Base-by-base conservation (phyloP, 1,140 invertebrate genomes). In the Heliconius nattereri region DNA sequence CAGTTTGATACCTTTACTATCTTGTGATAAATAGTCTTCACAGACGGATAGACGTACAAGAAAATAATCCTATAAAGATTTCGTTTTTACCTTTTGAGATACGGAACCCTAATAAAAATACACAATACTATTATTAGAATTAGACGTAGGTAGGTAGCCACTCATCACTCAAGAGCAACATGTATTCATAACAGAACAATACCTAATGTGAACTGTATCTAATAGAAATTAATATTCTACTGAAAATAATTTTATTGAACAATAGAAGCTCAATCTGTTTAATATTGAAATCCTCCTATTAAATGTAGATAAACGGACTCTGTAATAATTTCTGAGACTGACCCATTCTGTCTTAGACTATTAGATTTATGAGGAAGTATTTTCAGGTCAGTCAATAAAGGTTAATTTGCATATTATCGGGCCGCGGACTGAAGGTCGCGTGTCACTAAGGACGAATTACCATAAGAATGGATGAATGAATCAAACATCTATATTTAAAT, bases 391-490 rank as follows among this genome's bases (percentile, higher is more conserved):
- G 73, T 87, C 89, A 88, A 89, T 89, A 60, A 66, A 88, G 87
- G 87, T 81, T 85, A 85, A 92, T 92, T 91, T 90, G 90, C 91
- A 92, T 92, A 88, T 91, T 92, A 92, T 92, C 90, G 85, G 87
- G 85, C 87, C 86, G 89, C 88, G 87, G 89, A 90, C 90, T 92
- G 91, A 91, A 89, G 88, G 89, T 89, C 87, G 87, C 88, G 89
- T 91, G 90, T 90, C 90, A 87, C 83, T 87, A 80, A 87, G 78
- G 83, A 79, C 81, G 78, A 88, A 92, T 92, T 92, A 91, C 83
- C 91, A 92, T 92, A 90, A 91, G 87, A 92, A 91, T 92, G 85
- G 87, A 81, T 86, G 87, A 90, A 89, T 89, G 87, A 89, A 85
- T 85, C 52, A 75, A 76, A 72, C 54, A 29, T 75, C 40, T 45